These are phyloP conservation scores for Leptinotarsa haldemani DNA, from an alignment of 2,888 invertebrate species.

Conservation along the genomic window DNA sequence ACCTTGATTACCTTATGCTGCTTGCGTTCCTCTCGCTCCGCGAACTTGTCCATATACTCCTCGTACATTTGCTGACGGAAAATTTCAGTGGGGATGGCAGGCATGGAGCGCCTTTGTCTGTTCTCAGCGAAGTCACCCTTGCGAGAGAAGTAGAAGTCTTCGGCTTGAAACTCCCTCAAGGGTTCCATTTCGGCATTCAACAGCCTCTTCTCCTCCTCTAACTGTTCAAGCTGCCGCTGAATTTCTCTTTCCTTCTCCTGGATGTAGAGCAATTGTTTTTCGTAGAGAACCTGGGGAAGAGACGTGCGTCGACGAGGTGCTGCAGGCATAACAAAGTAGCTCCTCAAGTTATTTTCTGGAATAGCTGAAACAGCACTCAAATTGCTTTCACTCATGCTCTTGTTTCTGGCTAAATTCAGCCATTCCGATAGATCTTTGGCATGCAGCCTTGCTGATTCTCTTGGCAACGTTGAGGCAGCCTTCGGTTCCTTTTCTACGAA, in stretches of 20 bases:
- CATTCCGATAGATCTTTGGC: conserved; percentile 67
- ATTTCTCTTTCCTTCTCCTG: conserved; percentile 76
- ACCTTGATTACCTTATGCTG: conserved; percentile 85
- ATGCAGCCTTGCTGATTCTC: conserved; percentile 56
- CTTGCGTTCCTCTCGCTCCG: conserved; percentile 81
- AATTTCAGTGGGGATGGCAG: conserved; percentile 73
- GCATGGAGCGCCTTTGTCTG: conserved; percentile 53
- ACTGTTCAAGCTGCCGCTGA: conserved; percentile 73
- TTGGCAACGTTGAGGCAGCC: conserved; percentile 38
- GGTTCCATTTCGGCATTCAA: conserved; percentile 61
- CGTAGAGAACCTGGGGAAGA: conserved; percentile 74
- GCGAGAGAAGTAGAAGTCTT: conserved; percentile 65
- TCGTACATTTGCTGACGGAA: conserved; percentile 86
- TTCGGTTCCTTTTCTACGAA: conserved; percentile 44
- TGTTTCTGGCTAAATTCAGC: conserved; percentile 66
- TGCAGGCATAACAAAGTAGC: conserved; percentile 39
- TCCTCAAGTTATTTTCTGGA: conserved; percentile 51
- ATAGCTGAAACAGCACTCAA: conserved; percentile 46
- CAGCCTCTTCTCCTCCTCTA: conserved; percentile 71
- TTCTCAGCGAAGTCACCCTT: conserved; percentile 67
- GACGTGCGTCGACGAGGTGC: conserved; percentile 68
- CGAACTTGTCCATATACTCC: conserved; percentile 83
- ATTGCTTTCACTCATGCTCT: conserved; percentile 56
- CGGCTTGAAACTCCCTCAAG: conserved; percentile 65
- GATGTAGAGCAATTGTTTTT: conserved; percentile 75